Evolutionary conservation across 2,888 invertebrate species (phyloP), one percentile per base, ranked within the genome.

Genomic region (Junonia oenone): DNA sequence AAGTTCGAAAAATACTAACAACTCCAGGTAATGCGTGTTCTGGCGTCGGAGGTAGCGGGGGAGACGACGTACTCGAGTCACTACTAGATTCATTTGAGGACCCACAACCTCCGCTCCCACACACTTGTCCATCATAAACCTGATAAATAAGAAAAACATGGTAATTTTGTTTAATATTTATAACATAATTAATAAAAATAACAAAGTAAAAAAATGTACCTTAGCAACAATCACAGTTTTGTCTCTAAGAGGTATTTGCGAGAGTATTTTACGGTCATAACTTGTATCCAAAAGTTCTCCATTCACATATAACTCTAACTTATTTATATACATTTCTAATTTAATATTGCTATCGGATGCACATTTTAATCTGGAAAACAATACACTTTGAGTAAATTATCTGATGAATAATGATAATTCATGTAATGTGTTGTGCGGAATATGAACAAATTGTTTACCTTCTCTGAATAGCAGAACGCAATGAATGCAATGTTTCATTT

Each of bases 31-130:
- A 85, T 64, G 94, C 94, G 73, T 94, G 95, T 86, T 99, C 99
- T 0, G 96, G 96, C 72, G 97, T 97, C 68, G 95, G 96, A 0
- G 95, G 94, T 74, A 96, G 93, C 63, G 97, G 97, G 1, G 98
- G 98, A 0, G 98, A 98, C 2, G 97, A 96, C 2, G 97, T 96
- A 55, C 98, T 98, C 66, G 98, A 98, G 79, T 98, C 98, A 55
- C 97, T 97, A 72, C 97, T 97, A 54, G 97, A 97, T 76, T 98
- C 99, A 52, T 90, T 91, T 3, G 90, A 90, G 9, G 90, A 90
- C 45, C 90, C 90, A 59, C 89, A 88, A 1, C 88, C 88, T 11
- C 88, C 88, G 61, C 89, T 88, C 1, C 88, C 87, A 64, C 88
- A 88, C 31, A 89, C 84, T 71, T 86, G 88, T 1, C 88, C 87